These are phyloP conservation scores for Patiria pectinifera DNA, from an alignment of 53 echinoderm and acorn worm genomes.

Conservation along the genomic window DNA sequence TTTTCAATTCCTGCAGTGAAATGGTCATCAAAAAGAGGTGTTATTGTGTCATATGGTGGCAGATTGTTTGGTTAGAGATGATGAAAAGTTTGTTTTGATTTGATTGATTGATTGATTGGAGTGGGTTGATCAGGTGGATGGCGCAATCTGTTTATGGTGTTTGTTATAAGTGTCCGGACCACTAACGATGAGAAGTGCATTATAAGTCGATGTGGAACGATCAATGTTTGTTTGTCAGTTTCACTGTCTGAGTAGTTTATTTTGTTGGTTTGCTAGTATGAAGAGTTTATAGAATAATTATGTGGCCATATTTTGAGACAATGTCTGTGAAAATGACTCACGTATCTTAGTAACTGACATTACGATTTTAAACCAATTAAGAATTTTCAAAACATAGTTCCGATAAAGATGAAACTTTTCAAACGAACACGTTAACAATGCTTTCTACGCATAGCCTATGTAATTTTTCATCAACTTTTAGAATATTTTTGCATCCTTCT, in stretches of 20 bases:
- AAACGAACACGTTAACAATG: too few species aligned
- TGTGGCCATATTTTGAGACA: too few species aligned
- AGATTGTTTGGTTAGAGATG: not conserved
- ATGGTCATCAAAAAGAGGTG: not conserved
- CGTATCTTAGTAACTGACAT: too few species aligned
- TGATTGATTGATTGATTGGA: conserved; percentile 5
- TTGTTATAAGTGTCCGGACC: not conserved
- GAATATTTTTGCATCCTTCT: too few species aligned
- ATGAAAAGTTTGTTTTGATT: not conserved
- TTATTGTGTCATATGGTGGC: conserved; percentile 49
- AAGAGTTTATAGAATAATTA: too few species aligned
- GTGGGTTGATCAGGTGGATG: conserved; percentile 1
- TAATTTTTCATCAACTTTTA: too few species aligned
- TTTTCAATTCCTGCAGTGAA: conserved; percentile 26
- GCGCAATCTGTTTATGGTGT: not conserved
- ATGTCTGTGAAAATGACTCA: too few species aligned
- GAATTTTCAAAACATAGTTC: too few species aligned
- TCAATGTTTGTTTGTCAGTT: not conserved
- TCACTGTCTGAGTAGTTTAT: too few species aligned
- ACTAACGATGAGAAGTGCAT: not conserved
- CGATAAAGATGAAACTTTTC: too few species aligned
- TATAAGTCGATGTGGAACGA: not conserved
- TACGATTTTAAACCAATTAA: too few species aligned
- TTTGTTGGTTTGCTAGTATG: not conserved
- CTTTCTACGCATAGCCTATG: not conserved